Percentiles rank a stretch among this genome's conserved stretches.
Evolutionary conservation across 2,888 invertebrate genomes (phyloP).

Genomic region (Heliconius ethilla): DNA sequence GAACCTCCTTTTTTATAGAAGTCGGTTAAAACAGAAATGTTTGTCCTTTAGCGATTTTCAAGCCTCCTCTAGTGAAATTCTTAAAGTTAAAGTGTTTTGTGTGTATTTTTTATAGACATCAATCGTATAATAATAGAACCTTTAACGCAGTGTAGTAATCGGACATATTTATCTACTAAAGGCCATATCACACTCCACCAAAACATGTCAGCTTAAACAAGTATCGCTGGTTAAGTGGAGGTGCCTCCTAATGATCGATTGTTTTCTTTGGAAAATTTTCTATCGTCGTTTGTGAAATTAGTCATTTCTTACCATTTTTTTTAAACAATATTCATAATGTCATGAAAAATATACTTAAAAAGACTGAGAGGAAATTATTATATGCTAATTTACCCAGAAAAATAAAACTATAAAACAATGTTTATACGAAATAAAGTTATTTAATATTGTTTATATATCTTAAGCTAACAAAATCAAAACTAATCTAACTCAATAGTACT

Average conservation of each 20-base stretch:
- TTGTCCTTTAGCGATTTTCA: neutral
- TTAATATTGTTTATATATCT: neutral
- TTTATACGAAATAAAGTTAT: neutral
- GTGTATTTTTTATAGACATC: neutral
- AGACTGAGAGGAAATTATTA: neutral
- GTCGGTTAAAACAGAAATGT: neutral
- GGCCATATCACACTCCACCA: neutral
- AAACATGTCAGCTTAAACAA: neutral
- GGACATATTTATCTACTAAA: neutral
- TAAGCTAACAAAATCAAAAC: neutral
- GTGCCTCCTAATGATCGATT: constrained; percentile 1
- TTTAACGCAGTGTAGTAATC: neutral
- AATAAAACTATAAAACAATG: neutral
- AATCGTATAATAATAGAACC: neutral
- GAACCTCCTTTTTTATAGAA: no score
- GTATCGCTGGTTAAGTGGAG: neutral
- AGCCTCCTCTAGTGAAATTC: neutral
- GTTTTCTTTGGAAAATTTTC: constrained; percentile 4
- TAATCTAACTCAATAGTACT: neutral
- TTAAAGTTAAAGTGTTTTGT: no score
- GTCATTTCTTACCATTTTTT: neutral
- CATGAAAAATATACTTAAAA: neutral
- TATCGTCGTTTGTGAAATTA: neutral
- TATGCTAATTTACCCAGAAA: neutral
- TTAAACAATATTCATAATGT: neutral